These are phyloP conservation scores for Alentia gelatinosa DNA, from an alignment of 2,888 invertebrate genomes.

Conservation along the genomic window DNA sequence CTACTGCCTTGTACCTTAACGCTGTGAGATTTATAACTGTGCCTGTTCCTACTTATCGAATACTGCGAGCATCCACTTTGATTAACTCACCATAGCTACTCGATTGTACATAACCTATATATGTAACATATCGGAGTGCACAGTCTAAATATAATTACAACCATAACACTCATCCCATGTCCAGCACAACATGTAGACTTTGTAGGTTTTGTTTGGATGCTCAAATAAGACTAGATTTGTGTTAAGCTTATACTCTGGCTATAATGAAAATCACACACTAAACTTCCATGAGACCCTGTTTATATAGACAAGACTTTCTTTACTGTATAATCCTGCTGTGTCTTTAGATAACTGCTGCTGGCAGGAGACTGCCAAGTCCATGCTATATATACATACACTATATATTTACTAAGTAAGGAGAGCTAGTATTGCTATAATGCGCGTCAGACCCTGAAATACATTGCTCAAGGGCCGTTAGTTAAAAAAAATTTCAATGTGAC, in stretches of 20 bases:
- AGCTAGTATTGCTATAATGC: neutral
- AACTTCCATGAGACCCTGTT: neutral
- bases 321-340: neutral
- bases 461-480: neutral
- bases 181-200: neutral
- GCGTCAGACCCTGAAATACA: neutral
- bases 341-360: neutral
- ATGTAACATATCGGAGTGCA: constrained; percentile 34
- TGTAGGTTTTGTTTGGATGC: neutral
- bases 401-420: neutral
- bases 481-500: neutral
- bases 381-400: constrained; percentile 10
- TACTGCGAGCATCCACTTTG: neutral
- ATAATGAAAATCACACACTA: neutral
- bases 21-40: constrained; percentile 20
- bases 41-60: neutral
- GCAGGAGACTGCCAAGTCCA: constrained; percentile 18
- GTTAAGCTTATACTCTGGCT: neutral
- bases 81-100: neutral
- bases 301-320: neutral
- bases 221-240: neutral
- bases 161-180: neutral
- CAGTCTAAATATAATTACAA: neutral
- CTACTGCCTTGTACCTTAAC: neutral
- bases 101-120: constrained; percentile 11